Percentiles rank a stretch among this genome's conserved stretches.
These are phyloP conservation scores for Fratercula arctica DNA, from an alignment of 2,797 vertebrate species.

Conservation along the genomic window DNA sequence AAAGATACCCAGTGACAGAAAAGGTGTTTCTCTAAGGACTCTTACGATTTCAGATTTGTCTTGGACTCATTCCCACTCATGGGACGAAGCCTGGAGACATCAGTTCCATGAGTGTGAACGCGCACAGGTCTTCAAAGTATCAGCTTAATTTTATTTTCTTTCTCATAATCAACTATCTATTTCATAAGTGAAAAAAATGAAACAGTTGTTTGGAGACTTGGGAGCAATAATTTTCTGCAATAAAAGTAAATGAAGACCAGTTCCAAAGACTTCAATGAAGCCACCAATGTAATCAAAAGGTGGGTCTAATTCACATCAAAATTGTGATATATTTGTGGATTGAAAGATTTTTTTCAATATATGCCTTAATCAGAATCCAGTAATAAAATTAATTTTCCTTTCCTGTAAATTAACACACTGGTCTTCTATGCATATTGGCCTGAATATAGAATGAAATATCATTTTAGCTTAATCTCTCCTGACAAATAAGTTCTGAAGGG, in stretches of 20 bases:
- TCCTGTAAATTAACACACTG: background rate
- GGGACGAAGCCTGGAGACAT: background rate
- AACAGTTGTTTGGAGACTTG: background rate
- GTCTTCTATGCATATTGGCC: slow-evolving; percentile 5
- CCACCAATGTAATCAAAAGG: background rate
- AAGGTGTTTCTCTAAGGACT: slow-evolving; percentile 26
- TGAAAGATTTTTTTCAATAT: background rate
- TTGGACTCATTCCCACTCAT: background rate
- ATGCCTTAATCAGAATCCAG: background rate
- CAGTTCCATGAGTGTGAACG: slow-evolving; percentile 29
- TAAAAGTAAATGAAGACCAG: background rate
- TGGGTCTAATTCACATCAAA: background rate
- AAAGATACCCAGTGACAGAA: background rate
- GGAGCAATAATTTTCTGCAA: background rate
- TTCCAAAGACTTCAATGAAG: background rate
- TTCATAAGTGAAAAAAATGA: background rate
- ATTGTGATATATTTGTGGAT: background rate
- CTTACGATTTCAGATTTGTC: background rate
- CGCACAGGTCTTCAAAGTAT: slow-evolving; percentile 33
- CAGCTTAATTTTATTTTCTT: slow-evolving; percentile 44
- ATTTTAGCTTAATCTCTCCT: background rate
- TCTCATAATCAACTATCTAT: background rate
- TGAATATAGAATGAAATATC: slow-evolving; percentile 20
- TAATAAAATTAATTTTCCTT: background rate
- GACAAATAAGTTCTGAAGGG: background rate